Conservation (phyloP, 2,888 invertebrate genomes). For the Taphrorychus bicolor region DNA sequence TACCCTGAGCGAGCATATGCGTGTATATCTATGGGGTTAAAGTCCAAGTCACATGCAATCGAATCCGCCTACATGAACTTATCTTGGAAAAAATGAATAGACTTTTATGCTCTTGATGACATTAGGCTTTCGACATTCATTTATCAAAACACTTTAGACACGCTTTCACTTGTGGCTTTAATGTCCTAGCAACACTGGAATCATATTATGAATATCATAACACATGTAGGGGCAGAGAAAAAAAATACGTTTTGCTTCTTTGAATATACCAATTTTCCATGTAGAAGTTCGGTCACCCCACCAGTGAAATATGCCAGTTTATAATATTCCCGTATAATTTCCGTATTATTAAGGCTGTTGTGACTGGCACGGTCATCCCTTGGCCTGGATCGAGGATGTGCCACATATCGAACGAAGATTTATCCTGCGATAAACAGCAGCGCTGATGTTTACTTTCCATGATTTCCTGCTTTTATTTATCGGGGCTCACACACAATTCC, state of each 20-base stretch:
- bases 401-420: slow-evolving; percentile 53
- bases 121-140: neutral
- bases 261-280: too few species aligned
- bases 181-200: neutral
- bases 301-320: neutral
- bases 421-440: slow-evolving; percentile 48
- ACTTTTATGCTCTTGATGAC: neutral
- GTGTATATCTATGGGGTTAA: neutral
- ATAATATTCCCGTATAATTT: slow-evolving; percentile 17
- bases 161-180: neutral
- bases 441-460: slow-evolving; percentile 26
- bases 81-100: neutral
- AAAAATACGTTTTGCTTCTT: too few species aligned
- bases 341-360: slow-evolving; percentile 37
- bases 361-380: slow-evolving; percentile 49
- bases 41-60: neutral
- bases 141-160: slow-evolving; percentile 4
- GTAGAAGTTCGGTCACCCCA: neutral
- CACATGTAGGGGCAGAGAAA: too few species aligned
- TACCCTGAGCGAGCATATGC: neutral
- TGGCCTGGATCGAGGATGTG: slow-evolving; percentile 48
- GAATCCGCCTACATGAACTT: neutral
- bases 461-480: slow-evolving; percentile 12
- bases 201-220: too few species aligned
- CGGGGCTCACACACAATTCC: neutral